Percentiles rank a stretch among this genome's conserved stretches.
Evolutionary conservation across 1,140 invertebrate genomes (phyloP).

Genomic region (Neocloeon triangulifer): DNA sequence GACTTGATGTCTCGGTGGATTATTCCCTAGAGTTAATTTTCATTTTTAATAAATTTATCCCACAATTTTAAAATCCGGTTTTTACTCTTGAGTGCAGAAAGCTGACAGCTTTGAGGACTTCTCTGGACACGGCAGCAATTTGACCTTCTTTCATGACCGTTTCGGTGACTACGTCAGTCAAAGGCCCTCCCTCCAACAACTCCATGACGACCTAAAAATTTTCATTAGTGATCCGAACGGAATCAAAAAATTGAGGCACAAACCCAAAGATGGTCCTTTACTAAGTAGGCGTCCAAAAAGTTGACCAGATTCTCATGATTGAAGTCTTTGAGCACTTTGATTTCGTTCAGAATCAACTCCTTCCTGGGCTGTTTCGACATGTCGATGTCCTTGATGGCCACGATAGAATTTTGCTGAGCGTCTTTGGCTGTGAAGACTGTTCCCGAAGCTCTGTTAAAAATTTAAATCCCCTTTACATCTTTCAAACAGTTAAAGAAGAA

Average conservation of each 20-base stretch:
- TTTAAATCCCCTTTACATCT: not conserved
- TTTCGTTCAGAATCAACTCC: slow-evolving; percentile 86
- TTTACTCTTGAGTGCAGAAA: slow-evolving; percentile 62
- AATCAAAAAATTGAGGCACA: slow-evolving; percentile 4
- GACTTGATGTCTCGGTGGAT: slow-evolving; percentile 90
- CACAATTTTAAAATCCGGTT: not conserved
- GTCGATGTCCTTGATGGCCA: slow-evolving; percentile 93
- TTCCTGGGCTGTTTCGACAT: slow-evolving; percentile 82
- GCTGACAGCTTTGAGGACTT: slow-evolving; percentile 77
- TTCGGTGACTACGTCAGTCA: slow-evolving; percentile 95
- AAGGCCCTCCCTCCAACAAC: slow-evolving; percentile 77
- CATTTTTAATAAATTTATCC: not conserved
- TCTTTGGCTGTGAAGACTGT: slow-evolving; percentile 81
- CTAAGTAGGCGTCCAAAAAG: slow-evolving; percentile 76
- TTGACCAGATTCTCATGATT: slow-evolving; percentile 94
- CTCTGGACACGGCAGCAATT: slow-evolving; percentile 83
- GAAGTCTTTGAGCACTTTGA: slow-evolving; percentile 78
- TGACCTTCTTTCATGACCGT: slow-evolving; percentile 94
- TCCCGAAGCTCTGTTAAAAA: slow-evolving; percentile 39
- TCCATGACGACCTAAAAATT: slow-evolving; percentile 50
- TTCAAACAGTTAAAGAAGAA: slow-evolving; percentile 2
- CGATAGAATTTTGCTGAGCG: slow-evolving; percentile 45
- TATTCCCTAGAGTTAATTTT: slow-evolving; percentile 29
- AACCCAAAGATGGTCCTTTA: slow-evolving; percentile 82
- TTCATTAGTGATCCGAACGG: not conserved